phyloP scores from a whole-genome alignment of 2,888 invertebrate genomes.

The Thelaira solivaga region DNA sequence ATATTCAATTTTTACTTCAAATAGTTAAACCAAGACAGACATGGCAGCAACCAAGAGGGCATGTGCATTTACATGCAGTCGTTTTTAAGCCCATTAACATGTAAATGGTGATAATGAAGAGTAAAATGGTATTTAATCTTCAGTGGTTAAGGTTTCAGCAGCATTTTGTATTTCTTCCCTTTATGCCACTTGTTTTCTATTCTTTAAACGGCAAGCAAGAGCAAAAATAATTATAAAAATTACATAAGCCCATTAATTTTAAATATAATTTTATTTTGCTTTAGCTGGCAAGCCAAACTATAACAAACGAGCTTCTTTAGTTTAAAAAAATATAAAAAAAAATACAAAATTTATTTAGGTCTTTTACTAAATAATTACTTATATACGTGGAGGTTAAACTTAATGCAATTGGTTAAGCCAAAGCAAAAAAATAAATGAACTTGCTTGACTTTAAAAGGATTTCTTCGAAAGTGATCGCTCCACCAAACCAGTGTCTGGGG shows the following conservation, averaged over 20 bases:
- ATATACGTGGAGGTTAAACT: too few species aligned
- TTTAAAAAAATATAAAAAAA: too few species aligned
- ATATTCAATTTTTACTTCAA: conserved; percentile 6
- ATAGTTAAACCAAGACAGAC: neutral
- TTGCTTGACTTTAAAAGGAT: too few species aligned
- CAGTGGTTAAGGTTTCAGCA: conserved; percentile 6
- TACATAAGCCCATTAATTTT: conserved; percentile 1
- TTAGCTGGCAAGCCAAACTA: too few species aligned
- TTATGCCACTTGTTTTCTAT: conserved; percentile 10
- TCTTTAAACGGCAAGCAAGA: neutral
- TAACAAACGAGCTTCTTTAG: too few species aligned
- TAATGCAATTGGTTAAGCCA: too few species aligned
- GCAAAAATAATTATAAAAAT: conserved; percentile 6
- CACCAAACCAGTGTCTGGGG: too few species aligned
- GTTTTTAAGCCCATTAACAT: conserved; percentile 24
- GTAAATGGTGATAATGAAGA: conserved; percentile 51
- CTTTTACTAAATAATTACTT: too few species aligned
- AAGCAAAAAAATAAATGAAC: too few species aligned
- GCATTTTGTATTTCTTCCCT: neutral
- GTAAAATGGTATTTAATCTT: conserved; percentile 47
- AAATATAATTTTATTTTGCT: conserved; percentile 33
- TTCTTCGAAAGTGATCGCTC: too few species aligned
- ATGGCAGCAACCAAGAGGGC: too few species aligned
- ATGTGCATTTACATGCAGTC: neutral
- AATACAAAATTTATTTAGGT: too few species aligned